Conservation (phyloP, 2,888 invertebrate species). For the Pelosia muscerda region DNA sequence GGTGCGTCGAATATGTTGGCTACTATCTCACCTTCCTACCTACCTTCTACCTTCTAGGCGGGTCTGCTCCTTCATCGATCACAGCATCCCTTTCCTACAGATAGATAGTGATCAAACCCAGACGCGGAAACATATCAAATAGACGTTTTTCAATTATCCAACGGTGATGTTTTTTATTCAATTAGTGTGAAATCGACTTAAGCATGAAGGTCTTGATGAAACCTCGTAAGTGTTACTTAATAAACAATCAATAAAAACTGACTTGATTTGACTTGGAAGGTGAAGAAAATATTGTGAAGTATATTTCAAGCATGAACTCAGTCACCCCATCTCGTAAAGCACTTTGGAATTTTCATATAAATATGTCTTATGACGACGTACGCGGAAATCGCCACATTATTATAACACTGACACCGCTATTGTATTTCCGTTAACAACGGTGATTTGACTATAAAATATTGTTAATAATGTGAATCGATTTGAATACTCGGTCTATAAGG, state of each 20-base stretch:
- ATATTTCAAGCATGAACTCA: neutral
- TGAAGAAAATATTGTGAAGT: neutral
- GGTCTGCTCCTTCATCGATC: too few species aligned
- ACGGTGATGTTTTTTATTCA: too few species aligned
- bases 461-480: conserved; percentile 26
- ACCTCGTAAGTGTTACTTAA: too few species aligned
- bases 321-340: neutral
- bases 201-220: too few species aligned
- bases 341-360: conserved; percentile 2
- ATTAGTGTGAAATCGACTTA: too few species aligned
- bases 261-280: neutral
- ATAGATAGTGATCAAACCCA: too few species aligned
- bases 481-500: conserved; percentile 12
- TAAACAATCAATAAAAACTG: neutral
- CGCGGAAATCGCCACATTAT: conserved; percentile 4
- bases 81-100: too few species aligned
- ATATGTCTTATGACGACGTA: neutral
- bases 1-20: too few species aligned
- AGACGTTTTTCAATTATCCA: too few species aligned
- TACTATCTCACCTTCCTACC: too few species aligned
- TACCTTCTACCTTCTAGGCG: too few species aligned
- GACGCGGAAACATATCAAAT: too few species aligned
- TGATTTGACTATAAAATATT: neutral
- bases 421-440: conserved; percentile 4
- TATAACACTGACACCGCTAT: neutral